Conservation (phyloP, 1,140 invertebrate genomes). For the Hypothenemus hampei region DNA sequence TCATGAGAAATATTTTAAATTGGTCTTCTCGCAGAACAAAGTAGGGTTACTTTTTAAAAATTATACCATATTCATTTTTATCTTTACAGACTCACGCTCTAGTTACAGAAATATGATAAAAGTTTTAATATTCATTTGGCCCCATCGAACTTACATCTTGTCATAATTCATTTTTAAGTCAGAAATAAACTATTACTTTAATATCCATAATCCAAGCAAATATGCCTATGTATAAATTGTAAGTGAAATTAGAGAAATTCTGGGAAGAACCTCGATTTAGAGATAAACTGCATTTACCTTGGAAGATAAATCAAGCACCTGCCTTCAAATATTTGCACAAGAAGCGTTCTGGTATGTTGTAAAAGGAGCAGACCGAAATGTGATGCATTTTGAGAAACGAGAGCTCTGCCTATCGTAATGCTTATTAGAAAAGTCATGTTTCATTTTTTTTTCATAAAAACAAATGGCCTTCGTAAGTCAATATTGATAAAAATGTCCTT, state of each 20-base stretch:
- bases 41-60: too few species aligned
- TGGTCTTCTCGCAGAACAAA: too few species aligned
- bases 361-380: not conserved
- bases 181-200: not conserved
- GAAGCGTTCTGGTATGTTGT: too few species aligned
- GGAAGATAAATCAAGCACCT: slow-evolving; percentile 1
- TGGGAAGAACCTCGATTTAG: too few species aligned
- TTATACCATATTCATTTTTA: too few species aligned
- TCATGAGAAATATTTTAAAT: too few species aligned
- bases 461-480: not conserved
- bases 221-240: not conserved
- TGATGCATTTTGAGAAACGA: too few species aligned
- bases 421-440: not conserved
- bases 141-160: not conserved
- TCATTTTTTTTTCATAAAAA: not conserved
- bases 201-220: too few species aligned
- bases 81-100: not conserved
- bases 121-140: not conserved
- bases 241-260: not conserved
- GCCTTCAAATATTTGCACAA: slow-evolving; percentile 5
- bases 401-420: too few species aligned
- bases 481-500: not conserved
- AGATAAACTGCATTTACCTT: too few species aligned
- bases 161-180: not conserved
- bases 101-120: not conserved